A percentile compares a stretch with the other conserved stretches of the same genome.
phyloP scores from a whole-genome alignment of 2,113 vertebrate genomes.

The Casuarius casuarius region DNA sequence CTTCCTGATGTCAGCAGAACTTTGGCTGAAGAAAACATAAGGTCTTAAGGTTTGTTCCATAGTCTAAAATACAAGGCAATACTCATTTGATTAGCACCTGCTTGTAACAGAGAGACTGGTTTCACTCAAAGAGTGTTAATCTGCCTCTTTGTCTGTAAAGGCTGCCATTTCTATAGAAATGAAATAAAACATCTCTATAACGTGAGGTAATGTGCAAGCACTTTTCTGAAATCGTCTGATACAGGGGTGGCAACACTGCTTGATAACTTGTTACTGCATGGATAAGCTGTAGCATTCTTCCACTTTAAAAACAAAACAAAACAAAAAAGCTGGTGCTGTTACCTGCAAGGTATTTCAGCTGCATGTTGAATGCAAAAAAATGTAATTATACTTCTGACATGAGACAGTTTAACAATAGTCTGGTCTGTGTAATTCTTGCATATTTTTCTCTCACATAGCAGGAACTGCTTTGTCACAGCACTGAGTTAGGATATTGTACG shows the following conservation, averaged over 20 bases:
- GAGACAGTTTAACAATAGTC: neutral
- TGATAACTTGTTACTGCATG: neutral
- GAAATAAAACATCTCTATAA: neutral
- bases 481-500: accelerated
- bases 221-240: neutral
- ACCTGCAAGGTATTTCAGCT: neutral
- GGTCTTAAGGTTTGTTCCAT: accelerated
- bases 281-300: neutral
- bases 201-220: neutral
- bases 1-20: neutral
- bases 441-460: neutral
- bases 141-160: neutral
- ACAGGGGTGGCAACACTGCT: accelerated
- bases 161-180: neutral
- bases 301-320: neutral
- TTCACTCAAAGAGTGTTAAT: neutral
- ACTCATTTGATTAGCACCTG: accelerated
- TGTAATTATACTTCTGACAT: neutral
- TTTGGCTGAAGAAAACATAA: neutral
- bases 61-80: accelerated
- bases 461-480: neutral
- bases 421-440: neutral
- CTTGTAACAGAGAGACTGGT: neutral
- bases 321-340: neutral
- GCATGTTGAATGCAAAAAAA: neutral